Conservation (phyloP, 2,888 invertebrate species). For the Ectemnius lituratus region DNA sequence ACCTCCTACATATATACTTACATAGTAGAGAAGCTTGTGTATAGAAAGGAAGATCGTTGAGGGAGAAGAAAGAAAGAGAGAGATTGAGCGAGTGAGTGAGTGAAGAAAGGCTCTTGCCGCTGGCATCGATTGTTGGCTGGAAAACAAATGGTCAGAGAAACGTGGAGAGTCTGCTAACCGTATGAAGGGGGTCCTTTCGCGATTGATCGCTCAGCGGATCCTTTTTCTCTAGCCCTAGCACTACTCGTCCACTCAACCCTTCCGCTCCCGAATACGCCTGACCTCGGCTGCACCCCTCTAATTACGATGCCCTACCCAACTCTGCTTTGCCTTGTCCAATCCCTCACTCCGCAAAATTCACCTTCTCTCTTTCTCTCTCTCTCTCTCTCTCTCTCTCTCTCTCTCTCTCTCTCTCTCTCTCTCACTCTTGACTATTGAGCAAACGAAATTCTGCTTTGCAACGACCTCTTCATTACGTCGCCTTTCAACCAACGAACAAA, state of each 20-base stretch:
- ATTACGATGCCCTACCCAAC: too few species aligned
- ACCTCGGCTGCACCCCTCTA: too few species aligned
- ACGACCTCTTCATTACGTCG: slow-evolving; percentile 1
- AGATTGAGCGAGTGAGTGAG: slow-evolving; percentile 22
- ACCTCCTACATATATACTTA: too few species aligned
- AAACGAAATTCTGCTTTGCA: not conserved
- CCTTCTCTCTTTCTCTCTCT: not conserved
- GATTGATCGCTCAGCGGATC: slow-evolving; percentile 45
- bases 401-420: not conserved
- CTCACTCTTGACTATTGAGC: not conserved
- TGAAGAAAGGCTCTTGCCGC: slow-evolving; percentile 31
- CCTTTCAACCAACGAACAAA: not conserved
- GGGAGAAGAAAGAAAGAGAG: not conserved
- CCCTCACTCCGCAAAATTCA: too few species aligned
- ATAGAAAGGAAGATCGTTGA: too few species aligned
- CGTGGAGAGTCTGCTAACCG: slow-evolving; percentile 7
- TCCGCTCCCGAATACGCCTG: not conserved
- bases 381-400: not conserved
- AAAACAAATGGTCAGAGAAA: slow-evolving; percentile 42
- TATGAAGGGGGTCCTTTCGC: slow-evolving; percentile 31
- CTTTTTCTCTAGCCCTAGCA: slow-evolving; percentile 17
- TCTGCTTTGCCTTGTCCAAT: too few species aligned
- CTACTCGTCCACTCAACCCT: not conserved
- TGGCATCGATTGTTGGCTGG: slow-evolving; percentile 47
- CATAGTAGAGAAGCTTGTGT: too few species aligned